Conservation (phyloP, 2,113 vertebrate species). For the Crocuta crocuta region DNA sequence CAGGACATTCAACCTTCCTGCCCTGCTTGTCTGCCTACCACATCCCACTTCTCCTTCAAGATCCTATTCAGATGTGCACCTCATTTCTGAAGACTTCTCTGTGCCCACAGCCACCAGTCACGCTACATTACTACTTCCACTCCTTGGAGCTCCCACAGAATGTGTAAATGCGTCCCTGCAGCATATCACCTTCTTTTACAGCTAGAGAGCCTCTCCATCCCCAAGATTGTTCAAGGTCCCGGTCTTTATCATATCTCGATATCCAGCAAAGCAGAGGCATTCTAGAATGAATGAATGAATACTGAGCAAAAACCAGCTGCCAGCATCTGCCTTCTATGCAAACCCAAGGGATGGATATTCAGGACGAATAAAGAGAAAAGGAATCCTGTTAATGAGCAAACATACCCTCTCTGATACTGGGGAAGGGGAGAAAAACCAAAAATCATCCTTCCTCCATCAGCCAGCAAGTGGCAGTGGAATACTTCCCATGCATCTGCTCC, state of each 20-base stretch:
- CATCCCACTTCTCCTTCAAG: neutral
- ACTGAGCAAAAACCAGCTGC: neutral
- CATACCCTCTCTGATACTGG: neutral
- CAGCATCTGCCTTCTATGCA: constrained; percentile 9
- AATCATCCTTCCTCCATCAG: neutral
- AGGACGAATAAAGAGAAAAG: neutral
- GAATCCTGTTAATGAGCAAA: neutral
- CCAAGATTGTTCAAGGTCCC: neutral
- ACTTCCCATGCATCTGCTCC: neutral
- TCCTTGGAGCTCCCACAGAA: neutral
- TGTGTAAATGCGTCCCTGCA: neutral
- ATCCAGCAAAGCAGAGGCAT: neutral
- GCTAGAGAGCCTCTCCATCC: neutral
- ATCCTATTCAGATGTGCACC: neutral
- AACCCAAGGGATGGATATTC: neutral
- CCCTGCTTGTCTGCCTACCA: neutral
- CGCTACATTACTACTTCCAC: too few relatives aligned
- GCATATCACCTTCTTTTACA: neutral
- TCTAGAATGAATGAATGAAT: neutral
- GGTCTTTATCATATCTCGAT: neutral
- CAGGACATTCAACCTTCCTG: neutral
- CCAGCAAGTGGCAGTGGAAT: neutral
- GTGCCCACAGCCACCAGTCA: neutral
- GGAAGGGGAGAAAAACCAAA: neutral
- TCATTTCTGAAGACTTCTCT: neutral